Percentiles rank a stretch among this genome's conserved stretches.
Conservation (phyloP, 37 sponge, comb jelly and placozoan species). For the Tethya wilhelma region DNA sequence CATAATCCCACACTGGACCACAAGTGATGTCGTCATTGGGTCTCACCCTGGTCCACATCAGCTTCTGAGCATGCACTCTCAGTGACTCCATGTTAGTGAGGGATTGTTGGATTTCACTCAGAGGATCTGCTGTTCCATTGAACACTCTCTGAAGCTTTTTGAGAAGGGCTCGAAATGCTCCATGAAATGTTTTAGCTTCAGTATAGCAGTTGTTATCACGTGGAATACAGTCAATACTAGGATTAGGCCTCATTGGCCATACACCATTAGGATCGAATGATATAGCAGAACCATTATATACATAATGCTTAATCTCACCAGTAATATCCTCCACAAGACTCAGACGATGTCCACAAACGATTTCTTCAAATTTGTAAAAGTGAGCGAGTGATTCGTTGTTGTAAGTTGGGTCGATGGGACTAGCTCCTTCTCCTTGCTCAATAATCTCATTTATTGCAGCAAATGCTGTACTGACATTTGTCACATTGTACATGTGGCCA, state of each 20-base stretch:
- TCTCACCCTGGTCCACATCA: conserved; percentile 17
- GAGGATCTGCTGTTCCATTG: conserved; percentile 36
- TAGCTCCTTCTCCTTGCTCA: conserved; percentile 68
- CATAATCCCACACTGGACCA: conserved; percentile 76
- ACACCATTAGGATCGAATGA: conserved; percentile 59
- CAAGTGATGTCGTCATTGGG: conserved; percentile 40
- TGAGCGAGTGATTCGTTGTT: neutral
- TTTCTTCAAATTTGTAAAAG: conserved; percentile 44
- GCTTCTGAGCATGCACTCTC: conserved; percentile 55
- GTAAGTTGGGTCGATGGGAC: conserved; percentile 26
- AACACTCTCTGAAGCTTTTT: conserved; percentile 52
- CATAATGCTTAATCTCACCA: too few species aligned
- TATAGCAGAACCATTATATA: conserved; percentile 42
- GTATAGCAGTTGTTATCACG: conserved; percentile 44
- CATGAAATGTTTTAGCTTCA: conserved; percentile 60
- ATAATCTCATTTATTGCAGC: conserved; percentile 42
- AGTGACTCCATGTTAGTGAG: conserved; percentile 61
- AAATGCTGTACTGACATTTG: conserved; percentile 10
- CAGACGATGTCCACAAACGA: conserved; percentile 55
- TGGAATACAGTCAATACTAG: conserved; percentile 12
- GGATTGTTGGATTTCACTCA: conserved; percentile 8
- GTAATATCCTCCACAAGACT: neutral
- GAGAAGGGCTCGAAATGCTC: conserved; percentile 37
- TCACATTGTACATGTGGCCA: conserved; percentile 17
- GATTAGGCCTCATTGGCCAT: conserved; percentile 80